Evolutionary conservation across 2,113 vertebrate genomes (phyloP).

Genomic region (Solea solea): DNA sequence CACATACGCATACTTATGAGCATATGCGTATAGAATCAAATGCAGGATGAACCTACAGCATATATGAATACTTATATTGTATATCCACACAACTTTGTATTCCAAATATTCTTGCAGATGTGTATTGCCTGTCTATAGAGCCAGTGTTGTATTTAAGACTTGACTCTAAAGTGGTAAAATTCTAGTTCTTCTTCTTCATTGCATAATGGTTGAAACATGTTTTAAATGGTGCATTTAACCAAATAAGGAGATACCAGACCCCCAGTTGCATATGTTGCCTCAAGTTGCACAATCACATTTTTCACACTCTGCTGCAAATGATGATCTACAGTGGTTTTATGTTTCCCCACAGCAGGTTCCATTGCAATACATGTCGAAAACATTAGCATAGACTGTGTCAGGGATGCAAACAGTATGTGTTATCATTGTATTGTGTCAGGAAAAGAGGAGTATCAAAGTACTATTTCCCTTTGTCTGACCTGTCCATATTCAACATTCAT

Average conservation of each 20-base stretch:
- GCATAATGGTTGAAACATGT: neutral
- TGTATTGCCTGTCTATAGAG: neutral
- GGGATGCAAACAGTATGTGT: neutral
- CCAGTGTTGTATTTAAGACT: conserved; percentile 6
- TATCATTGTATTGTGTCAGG: too few relatives aligned
- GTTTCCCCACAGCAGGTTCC: neutral
- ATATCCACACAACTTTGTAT: neutral
- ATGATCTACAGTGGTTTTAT: neutral
- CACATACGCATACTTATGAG: neutral
- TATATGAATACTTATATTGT: neutral
- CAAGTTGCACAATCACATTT: neutral
- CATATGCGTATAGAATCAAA: neutral
- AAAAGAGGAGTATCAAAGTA: too few relatives aligned
- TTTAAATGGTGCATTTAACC: too few relatives aligned
- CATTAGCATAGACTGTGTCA: neutral
- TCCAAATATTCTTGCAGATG: too few relatives aligned
- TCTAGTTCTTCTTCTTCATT: neutral
- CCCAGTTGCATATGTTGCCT: neutral
- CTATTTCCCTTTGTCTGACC: too few relatives aligned
- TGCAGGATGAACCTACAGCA: too few relatives aligned
- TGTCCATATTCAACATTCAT: too few relatives aligned
- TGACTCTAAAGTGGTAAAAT: neutral
- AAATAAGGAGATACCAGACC: neutral
- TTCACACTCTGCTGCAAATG: neutral
- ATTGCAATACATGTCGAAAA: neutral